These are phyloP conservation scores for Microcaecilia unicolor DNA, from an alignment of 2,797 vertebrate species.

Conservation along the genomic window DNA sequence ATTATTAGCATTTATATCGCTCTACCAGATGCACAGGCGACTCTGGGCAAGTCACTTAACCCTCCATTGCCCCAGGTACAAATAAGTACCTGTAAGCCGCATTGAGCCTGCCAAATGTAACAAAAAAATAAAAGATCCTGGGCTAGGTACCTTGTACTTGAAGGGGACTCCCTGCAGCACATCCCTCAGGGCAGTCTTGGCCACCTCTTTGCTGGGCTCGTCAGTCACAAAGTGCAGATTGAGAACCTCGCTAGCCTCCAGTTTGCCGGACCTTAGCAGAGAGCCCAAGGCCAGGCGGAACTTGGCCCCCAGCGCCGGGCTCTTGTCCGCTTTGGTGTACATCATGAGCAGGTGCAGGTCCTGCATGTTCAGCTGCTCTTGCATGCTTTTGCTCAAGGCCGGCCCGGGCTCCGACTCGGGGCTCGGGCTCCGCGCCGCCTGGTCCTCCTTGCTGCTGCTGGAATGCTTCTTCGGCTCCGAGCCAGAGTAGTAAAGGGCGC, in stretches of 20 bases:
- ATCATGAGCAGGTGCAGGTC: constrained; percentile 77
- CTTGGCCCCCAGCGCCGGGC: constrained; percentile 71
- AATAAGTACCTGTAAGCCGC: too few relatives aligned
- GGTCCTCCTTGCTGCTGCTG: too few relatives aligned
- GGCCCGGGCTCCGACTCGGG: too few relatives aligned
- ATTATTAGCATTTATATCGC: too few relatives aligned
- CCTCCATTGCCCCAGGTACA: too few relatives aligned
- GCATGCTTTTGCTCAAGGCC: too few relatives aligned
- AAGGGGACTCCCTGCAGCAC: constrained; percentile 67
- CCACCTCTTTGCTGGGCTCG: constrained; percentile 64
- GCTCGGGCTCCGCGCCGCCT: too few relatives aligned
- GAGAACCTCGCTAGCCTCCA: constrained; percentile 66
- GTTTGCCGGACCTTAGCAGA: constrained; percentile 65
- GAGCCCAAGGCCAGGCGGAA: constrained; percentile 76
- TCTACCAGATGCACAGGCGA: too few relatives aligned
- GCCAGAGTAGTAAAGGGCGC: constrained; percentile 88
- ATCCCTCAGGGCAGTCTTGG: constrained; percentile 60
- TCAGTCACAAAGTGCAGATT: constrained; percentile 86
- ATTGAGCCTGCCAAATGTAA: too few relatives aligned
- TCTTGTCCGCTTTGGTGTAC: constrained; percentile 86
- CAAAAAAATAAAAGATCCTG: too few relatives aligned
- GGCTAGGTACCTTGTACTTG: constrained; percentile 83
- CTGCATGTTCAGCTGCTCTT: too few relatives aligned
- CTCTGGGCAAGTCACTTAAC: too few relatives aligned
- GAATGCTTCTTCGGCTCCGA: constrained; percentile 80